These are phyloP conservation scores for Petrocephalus microphthalmus DNA, from an alignment of 2,113 vertebrate genomes.

Conservation along the genomic window DNA sequence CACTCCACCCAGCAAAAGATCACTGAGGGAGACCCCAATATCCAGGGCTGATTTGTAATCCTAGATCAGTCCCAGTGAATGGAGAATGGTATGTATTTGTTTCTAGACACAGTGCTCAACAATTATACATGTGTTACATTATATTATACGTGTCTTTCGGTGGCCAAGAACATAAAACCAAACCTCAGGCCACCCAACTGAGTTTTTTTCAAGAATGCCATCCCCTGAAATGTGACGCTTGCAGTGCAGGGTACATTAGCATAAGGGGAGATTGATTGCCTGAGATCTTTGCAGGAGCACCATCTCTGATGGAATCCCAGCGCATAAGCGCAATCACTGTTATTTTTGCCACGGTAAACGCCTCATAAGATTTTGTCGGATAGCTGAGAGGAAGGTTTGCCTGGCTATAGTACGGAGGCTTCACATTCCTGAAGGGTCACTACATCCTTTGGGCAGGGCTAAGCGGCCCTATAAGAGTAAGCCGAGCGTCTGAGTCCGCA, in stretches of 20 bases:
- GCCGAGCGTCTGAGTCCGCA: background rate
- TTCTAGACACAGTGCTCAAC: background rate
- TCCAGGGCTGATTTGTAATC: background rate
- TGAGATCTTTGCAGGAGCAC: background rate
- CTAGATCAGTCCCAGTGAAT: background rate
- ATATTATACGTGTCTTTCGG: background rate
- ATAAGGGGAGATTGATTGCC: background rate
- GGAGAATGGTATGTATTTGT: background rate
- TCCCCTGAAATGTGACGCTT: background rate
- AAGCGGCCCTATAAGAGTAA: conserved; percentile 23
- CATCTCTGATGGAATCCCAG: conserved; percentile 8
- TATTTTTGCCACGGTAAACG: conserved; percentile 42
- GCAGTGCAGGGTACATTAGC: background rate
- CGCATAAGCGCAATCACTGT: conserved; percentile 24
- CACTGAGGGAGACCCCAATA: background rate
- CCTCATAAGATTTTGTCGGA: conserved; percentile 50
- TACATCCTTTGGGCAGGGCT: conserved; percentile 20
- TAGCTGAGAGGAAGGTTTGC: conserved; percentile 44
- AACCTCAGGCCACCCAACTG: background rate
- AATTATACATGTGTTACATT: background rate
- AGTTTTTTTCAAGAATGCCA: background rate
- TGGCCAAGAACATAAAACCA: background rate
- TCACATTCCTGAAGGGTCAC: conserved; percentile 52
- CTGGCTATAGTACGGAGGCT: conserved; percentile 44
- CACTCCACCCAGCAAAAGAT: background rate